Conservation (phyloP, 2,797 vertebrate genomes). For the Lophotriccus pileatus region DNA sequence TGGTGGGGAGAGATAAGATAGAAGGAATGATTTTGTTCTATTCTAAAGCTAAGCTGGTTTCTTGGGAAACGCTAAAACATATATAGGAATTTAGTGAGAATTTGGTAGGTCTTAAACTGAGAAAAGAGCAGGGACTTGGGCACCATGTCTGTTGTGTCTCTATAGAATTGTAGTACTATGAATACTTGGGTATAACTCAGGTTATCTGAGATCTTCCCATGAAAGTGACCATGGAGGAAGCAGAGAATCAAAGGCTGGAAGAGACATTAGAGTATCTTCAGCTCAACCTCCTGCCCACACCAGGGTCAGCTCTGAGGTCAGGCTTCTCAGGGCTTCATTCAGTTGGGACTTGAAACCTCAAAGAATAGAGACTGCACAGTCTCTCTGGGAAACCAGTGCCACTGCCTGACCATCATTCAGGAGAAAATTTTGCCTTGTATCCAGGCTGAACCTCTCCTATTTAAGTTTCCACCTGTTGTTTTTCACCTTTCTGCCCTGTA, state of each 20-base stretch:
- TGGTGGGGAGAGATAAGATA: neutral
- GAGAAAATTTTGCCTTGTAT: accelerated
- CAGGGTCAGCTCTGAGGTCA: neutral
- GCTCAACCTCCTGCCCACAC: neutral
- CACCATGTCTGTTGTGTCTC: neutral
- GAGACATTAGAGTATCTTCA: neutral
- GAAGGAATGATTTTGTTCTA: neutral
- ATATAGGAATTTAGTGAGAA: neutral
- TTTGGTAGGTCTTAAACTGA: neutral
- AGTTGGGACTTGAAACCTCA: neutral
- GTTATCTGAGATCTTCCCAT: accelerated
- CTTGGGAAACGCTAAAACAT: neutral
- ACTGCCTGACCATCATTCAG: neutral
- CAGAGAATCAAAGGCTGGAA: neutral
- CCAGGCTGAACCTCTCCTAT: neutral
- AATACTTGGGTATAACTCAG: neutral
- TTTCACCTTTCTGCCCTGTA: neutral
- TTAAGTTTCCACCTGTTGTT: neutral
- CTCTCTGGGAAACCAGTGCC: neutral
- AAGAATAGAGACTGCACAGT: neutral
- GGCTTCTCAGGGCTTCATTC: neutral
- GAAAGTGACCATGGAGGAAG: neutral
- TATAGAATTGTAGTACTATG: too few relatives aligned
- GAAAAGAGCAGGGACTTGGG: neutral
- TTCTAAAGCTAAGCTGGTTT: neutral